Conservation (phyloP, 2,797 vertebrate genomes). For the Urophycis tenuis region DNA sequence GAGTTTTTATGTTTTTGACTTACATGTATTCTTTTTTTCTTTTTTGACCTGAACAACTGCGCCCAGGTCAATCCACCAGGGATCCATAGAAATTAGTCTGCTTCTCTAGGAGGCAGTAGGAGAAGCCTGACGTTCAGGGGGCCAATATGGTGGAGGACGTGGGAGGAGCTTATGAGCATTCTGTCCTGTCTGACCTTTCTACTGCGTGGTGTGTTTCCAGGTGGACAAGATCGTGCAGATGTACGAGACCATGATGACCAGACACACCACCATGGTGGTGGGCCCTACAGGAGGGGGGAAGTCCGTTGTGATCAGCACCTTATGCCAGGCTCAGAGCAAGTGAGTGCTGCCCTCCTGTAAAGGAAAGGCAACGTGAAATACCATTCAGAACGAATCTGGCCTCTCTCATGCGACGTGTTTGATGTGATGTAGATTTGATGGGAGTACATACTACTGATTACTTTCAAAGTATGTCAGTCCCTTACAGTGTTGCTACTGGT, state of each 20-base stretch:
- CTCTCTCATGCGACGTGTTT: not conserved
- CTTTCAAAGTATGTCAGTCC: not conserved
- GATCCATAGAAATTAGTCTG: not conserved
- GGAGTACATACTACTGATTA: too few relatives aligned
- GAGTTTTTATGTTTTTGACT: too few relatives aligned
- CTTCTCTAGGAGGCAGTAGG: not conserved
- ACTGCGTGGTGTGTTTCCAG: slow-evolving; percentile 58
- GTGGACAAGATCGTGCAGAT: slow-evolving; percentile 97
- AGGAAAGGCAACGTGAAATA: not conserved
- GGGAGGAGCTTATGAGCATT: not conserved
- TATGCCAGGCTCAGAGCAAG: slow-evolving; percentile 93
- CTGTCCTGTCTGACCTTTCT: not conserved
- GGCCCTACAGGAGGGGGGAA: slow-evolving; percentile 96
- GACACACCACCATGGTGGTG: slow-evolving; percentile 95
- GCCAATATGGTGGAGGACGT: not conserved
- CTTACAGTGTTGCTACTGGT: not conserved
- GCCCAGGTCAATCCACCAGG: not conserved
- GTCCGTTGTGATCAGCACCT: slow-evolving; percentile 89
- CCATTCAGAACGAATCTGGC: not conserved
- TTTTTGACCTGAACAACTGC: not conserved
- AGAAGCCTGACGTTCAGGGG: not conserved
- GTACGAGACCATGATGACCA: slow-evolving; percentile 97
- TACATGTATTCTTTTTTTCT: too few relatives aligned
- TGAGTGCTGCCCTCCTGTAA: slow-evolving; percentile 56
- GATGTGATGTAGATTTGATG: too few relatives aligned